Evolutionary conservation across 2,797 vertebrate genomes (phyloP).

Genomic region (Halcyon smyrnensis): DNA sequence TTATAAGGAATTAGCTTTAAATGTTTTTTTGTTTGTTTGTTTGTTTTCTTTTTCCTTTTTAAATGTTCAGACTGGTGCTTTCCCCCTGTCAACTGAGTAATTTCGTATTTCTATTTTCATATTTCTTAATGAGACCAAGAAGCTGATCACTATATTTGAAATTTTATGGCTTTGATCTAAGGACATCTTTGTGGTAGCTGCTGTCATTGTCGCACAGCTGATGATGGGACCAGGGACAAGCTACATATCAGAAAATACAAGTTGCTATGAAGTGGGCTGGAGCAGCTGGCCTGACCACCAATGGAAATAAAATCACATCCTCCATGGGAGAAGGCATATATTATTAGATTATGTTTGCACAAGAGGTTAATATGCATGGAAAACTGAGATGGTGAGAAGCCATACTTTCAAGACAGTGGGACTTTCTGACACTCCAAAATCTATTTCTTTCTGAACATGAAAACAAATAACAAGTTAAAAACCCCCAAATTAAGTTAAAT

Average conservation of each 20-base stretch:
- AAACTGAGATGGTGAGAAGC: background rate
- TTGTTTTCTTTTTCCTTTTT: background rate
- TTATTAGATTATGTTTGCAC: background rate
- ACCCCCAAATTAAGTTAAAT: background rate
- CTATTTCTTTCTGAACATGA: background rate
- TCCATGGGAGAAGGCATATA: background rate
- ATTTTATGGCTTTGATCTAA: background rate
- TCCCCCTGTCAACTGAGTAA: fast-evolving
- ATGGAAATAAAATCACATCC: background rate
- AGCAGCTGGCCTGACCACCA: background rate
- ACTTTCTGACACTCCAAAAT: background rate
- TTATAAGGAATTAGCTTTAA: background rate
- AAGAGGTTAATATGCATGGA: background rate
- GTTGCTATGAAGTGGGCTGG: background rate
- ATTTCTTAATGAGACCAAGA: background rate
- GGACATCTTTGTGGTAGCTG: background rate
- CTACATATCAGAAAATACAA: background rate
- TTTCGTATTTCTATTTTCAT: background rate
- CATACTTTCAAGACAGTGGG: background rate
- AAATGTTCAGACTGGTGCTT: background rate
- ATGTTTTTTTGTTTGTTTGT: background rate
- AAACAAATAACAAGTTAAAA: background rate
- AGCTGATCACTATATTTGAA: background rate
- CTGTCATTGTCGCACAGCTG: background rate
- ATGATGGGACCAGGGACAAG: background rate